Evolutionary conservation across 2,888 invertebrate species (phyloP), one percentile per base, ranked within the genome.

Genomic region (Drosophila testacea): DNA sequence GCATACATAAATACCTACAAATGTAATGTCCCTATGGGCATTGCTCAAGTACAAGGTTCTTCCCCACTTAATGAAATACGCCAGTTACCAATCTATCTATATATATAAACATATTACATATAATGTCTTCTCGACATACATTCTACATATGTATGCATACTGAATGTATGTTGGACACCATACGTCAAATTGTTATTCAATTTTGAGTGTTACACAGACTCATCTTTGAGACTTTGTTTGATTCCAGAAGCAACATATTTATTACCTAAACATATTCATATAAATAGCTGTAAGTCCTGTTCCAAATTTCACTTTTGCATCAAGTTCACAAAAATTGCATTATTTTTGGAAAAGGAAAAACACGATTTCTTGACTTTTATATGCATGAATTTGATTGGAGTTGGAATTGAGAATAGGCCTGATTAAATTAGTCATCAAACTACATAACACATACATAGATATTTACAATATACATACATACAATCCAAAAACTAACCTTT

Each of bases 1-100:
- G n/a, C 10, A 27, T 10, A 44, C 50, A 44, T n/a, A 48, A 44
- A 51, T 50, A 44, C 44, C 28, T 30, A 59, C 16, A 48, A 56
- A 34, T 56, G 56, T 46, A 46, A 46, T 56, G 38, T 30, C 48
- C n/a, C 7, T 2, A n/a, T 9, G 22, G 46, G 22, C 36, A 38
- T 56, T 56, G 36, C 72, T 57, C 71, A 70, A 84, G 65, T 71
- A 84, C 79, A 84, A 74, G 41, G 85, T 73, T 89, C 83, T 84
- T 84, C 85, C 83, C 77, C 77, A 72, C 75, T 64, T 67, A 72
- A 80, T 55, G 69, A 77, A 71, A 69, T 72, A 64, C 52, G 47
- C 52, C 70, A 81, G 44, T 47, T 76, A 74, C 64, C 46, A 11
- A 50, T 27, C 54, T 59, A 44, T 54, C 7, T 11, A 46, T 55